Percentiles rank a stretch among this genome's conserved stretches.
phyloP scores from a whole-genome alignment of 2,797 vertebrate species.

The Taeniopygia guttata region DNA sequence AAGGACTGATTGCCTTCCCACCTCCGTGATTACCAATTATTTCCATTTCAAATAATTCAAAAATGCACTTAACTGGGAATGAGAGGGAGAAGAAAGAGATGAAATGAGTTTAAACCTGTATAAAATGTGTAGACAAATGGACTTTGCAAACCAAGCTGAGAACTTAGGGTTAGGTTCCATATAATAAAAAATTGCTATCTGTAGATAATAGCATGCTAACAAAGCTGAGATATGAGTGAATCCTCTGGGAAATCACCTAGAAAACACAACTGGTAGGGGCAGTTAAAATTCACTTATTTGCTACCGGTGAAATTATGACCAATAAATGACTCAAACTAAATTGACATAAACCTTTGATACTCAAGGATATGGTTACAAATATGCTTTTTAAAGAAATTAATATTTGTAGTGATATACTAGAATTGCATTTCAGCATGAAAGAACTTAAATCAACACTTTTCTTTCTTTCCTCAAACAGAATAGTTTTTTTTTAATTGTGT shows the following conservation, averaged over 20 bases:
- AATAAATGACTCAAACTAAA: background rate
- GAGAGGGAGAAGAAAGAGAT: background rate
- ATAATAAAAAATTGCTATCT: background rate
- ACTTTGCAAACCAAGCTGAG: background rate
- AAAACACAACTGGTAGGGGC: background rate
- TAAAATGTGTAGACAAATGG: background rate
- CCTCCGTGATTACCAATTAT: background rate
- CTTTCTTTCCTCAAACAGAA: background rate
- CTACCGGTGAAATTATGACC: background rate
- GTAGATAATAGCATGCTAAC: background rate
- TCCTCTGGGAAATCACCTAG: background rate
- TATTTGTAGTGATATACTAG: background rate
- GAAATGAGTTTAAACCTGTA: background rate
- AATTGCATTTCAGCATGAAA: background rate
- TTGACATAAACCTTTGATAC: background rate
- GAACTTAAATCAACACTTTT: background rate
- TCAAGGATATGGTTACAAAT: background rate
- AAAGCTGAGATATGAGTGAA: background rate
- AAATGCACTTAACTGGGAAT: background rate
- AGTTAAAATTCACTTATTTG: background rate
- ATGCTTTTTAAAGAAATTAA: background rate
- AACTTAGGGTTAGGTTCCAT: background rate
- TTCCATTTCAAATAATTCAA: background rate
- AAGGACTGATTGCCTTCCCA: background rate
- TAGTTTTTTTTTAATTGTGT: background rate